Conservation (phyloP, 2,888 invertebrate species). For the Oscheius sp. region DNA sequence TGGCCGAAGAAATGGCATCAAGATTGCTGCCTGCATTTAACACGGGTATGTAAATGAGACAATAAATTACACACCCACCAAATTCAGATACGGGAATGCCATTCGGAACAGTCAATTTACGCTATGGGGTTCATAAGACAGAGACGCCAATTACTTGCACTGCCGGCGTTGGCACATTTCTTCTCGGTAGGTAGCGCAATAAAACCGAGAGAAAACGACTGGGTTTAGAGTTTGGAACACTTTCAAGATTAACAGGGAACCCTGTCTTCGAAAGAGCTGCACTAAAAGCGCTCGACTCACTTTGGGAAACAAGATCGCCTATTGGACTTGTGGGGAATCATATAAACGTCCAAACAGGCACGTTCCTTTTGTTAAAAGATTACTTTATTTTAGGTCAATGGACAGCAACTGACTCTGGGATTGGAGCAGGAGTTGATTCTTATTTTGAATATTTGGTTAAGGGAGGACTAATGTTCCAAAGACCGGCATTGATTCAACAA, state of each 20-base stretch:
- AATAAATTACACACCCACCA: not conserved
- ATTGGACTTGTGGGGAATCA: slow-evolving; percentile 85
- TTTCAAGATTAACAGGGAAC: slow-evolving; percentile 69
- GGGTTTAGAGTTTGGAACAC: slow-evolving; percentile 86
- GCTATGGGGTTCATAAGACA: slow-evolving; percentile 84
- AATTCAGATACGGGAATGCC: slow-evolving; percentile 63
- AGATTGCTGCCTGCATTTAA: slow-evolving; percentile 80
- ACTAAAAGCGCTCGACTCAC: slow-evolving; percentile 84
- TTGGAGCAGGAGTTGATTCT: slow-evolving; percentile 80
- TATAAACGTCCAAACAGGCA: slow-evolving; percentile 86
- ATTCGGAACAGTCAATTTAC: slow-evolving; percentile 82
- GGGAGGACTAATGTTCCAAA: slow-evolving; percentile 87
- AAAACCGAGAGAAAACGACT: not conserved
- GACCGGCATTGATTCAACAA: slow-evolving; percentile 88
- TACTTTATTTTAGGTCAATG: slow-evolving; percentile 74
- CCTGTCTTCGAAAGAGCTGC: slow-evolving; percentile 89
- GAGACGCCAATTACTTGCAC: slow-evolving; percentile 97
- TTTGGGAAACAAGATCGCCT: slow-evolving; percentile 85
- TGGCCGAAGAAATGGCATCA: slow-evolving; percentile 93
- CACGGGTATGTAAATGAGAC: slow-evolving; percentile 39
- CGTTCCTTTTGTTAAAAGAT: slow-evolving; percentile 73
- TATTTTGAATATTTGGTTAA: slow-evolving; percentile 98
- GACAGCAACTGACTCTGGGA: slow-evolving; percentile 97
- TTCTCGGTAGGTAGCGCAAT: slow-evolving; percentile 76
- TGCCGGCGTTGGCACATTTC: slow-evolving; percentile 95